These are phyloP conservation scores for Polydesmus complanatus DNA, from an alignment of 2,888 invertebrate genomes.

Conservation along the genomic window DNA sequence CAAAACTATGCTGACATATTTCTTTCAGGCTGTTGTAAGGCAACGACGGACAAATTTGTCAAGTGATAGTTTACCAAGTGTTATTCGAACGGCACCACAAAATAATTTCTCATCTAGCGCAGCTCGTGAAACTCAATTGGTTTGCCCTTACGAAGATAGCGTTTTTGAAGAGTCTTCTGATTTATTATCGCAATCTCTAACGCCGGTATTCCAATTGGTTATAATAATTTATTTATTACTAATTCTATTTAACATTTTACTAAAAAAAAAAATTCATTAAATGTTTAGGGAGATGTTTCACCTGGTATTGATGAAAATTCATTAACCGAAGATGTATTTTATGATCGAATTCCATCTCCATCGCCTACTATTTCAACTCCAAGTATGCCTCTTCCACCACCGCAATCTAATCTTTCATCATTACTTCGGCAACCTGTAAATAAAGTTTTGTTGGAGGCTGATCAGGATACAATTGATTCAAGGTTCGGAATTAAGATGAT, in stretches of 20 bases:
- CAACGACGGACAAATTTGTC: neutral
- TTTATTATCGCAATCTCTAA: neutral
- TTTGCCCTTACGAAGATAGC: slow-evolving; percentile 11
- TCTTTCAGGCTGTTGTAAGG: neutral
- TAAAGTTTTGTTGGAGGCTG: neutral
- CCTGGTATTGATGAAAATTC: slow-evolving; percentile 4
- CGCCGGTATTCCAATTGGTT: neutral
- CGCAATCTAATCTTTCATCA: neutral
- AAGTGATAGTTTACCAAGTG: neutral
- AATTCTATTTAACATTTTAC: neutral
- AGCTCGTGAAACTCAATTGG: neutral
- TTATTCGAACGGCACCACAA: neutral
- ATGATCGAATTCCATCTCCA: slow-evolving; percentile 10
- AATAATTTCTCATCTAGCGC: neutral
- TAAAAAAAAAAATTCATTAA: neutral
- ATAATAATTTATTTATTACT: no score
- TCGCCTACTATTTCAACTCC: slow-evolving; percentile 9
- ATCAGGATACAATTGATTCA: neutral
- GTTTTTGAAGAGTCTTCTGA: slow-evolving; percentile 11
- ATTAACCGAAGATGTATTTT: slow-evolving; percentile 13
- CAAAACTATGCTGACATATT: neutral
- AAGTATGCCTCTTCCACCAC: neutral
- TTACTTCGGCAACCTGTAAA: neutral
- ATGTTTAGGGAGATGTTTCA: neutral
- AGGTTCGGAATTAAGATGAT: neutral